These are phyloP conservation scores for Oryzias sinensis DNA, from an alignment of 2,797 vertebrate genomes.

Conservation along the genomic window DNA sequence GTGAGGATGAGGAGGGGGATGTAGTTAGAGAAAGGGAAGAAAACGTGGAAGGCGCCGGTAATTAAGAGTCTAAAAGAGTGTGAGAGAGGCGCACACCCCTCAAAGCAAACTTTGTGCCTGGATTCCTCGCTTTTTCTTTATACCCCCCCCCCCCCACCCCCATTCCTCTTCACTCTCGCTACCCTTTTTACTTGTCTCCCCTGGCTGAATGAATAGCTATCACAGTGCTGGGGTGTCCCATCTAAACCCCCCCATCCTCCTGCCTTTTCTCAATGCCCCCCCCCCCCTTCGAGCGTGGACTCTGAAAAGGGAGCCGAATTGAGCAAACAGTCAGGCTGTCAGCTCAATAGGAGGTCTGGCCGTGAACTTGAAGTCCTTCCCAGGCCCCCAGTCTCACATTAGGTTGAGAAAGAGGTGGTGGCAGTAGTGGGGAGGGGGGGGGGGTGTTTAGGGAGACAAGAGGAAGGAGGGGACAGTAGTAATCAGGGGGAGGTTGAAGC, in stretches of 20 bases:
- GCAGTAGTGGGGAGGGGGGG: conserved; percentile 51
- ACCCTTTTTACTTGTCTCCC: conserved; percentile 60
- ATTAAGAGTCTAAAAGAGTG: conserved; percentile 73
- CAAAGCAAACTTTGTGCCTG: conserved; percentile 71
- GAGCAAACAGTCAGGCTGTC: conserved; percentile 85
- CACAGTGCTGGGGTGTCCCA: conserved; percentile 72
- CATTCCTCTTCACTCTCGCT: conserved; percentile 51
- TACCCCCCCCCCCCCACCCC: conserved; percentile 38
- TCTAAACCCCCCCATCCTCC: conserved; percentile 53
- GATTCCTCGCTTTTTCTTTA: conserved; percentile 76
- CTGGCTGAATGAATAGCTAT: conserved; percentile 77
- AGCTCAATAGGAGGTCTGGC: conserved; percentile 85
- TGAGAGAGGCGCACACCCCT: conserved; percentile 70
- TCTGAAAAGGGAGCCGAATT: conserved; percentile 80
- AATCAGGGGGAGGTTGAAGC: conserved; percentile 49
- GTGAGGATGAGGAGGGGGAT: conserved; percentile 19
- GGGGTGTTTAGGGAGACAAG: conserved; percentile 53
- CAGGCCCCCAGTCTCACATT: conserved; percentile 79
- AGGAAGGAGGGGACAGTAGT: conserved; percentile 41
- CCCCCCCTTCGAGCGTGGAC: conserved; percentile 29
- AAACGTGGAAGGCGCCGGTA: conserved; percentile 69
- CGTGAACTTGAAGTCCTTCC: conserved; percentile 85
- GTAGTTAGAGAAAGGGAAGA: conserved; percentile 42
- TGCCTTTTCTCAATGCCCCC: conserved; percentile 40
- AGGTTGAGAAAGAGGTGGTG: conserved; percentile 48